Evolutionary conservation across 2,113 vertebrate genomes (phyloP).

Genomic region (Columba janthina): DNA sequence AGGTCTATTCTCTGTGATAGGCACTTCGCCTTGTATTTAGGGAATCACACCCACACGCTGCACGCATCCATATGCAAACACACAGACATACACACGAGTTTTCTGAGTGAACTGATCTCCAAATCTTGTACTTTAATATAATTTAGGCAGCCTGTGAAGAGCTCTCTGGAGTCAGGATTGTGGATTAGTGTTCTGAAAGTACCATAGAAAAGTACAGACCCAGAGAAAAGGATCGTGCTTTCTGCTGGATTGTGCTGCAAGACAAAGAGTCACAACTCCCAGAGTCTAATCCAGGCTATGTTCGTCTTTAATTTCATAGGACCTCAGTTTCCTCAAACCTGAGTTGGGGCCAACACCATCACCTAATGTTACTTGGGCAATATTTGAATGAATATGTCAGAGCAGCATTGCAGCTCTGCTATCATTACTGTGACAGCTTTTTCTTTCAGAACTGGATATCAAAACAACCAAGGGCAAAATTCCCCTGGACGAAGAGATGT

Average conservation of each 20-base stretch:
- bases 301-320: background rate
- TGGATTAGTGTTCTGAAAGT: background rate
- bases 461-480: background rate
- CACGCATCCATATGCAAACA: constrained; percentile 29
- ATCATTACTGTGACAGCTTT: background rate
- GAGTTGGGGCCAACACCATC: background rate
- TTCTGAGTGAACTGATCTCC: background rate
- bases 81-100: background rate
- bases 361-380: background rate
- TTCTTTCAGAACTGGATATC: background rate
- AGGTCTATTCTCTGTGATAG: constrained; percentile 37
- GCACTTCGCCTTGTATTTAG: constrained; percentile 36
- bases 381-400: background rate
- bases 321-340: background rate
- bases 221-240: background rate
- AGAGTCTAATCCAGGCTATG: background rate
- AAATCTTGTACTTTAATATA: background rate
- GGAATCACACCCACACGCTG: constrained; percentile 25
- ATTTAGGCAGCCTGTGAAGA: background rate
- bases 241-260: background rate
- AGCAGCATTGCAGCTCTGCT: background rate
- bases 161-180: background rate
- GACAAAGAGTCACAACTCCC: background rate
- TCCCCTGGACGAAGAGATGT: background rate
- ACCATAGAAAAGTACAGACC: background rate